phyloP scores from a whole-genome alignment of 2,113 vertebrate species.

The Patagioenas fasciata region DNA sequence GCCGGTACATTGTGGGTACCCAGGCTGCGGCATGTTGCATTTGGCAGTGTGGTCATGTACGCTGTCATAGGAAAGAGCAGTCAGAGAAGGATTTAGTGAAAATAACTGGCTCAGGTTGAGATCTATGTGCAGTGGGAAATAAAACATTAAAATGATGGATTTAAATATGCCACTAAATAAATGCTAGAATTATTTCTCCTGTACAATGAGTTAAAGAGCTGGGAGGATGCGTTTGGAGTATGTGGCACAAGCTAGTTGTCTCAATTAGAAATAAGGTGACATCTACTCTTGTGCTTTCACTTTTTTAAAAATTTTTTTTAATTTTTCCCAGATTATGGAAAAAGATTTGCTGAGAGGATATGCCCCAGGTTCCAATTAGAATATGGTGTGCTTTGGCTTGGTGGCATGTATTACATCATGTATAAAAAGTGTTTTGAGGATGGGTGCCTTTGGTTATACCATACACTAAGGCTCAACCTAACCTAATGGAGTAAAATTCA shows the following conservation, averaged over 20 bases:
- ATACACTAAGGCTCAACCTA: background rate
- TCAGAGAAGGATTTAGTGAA: background rate
- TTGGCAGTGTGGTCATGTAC: background rate
- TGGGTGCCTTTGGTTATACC: background rate
- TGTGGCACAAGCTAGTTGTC: background rate
- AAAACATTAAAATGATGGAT: too few species aligned
- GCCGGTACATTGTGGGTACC: background rate
- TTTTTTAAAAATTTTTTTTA: too few species aligned
- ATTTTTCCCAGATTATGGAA: background rate
- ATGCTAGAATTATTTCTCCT: background rate
- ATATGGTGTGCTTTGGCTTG: background rate
- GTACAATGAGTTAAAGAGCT: background rate
- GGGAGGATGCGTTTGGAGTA: background rate
- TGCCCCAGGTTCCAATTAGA: background rate
- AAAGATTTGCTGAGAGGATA: background rate
- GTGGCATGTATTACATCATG: too few species aligned
- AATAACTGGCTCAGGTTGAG: background rate
- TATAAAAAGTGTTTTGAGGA: background rate
- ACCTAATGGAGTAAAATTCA: background rate
- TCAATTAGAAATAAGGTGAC: background rate
- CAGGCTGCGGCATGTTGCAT: fast-evolving
- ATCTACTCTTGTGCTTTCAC: background rate
- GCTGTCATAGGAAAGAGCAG: fast-evolving
- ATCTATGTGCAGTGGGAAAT: background rate
- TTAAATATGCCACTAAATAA: background rate